Evolutionary conservation across 2,888 invertebrate species (phyloP).

Genomic region (Orchesella flavescens): DNA sequence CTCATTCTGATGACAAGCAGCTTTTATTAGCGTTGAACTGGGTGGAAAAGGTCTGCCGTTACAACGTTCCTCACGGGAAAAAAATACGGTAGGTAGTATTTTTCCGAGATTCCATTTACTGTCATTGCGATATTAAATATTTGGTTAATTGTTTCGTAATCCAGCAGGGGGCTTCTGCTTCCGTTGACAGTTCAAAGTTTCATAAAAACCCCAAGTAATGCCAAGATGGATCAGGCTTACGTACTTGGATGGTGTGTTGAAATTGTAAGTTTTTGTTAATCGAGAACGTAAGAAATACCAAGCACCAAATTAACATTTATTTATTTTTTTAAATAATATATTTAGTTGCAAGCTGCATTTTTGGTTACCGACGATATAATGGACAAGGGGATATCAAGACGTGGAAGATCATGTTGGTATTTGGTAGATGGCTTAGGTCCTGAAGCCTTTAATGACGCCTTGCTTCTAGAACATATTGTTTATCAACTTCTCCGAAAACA

Average conservation of each 20-base stretch:
- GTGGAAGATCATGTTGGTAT: slow-evolving; percentile 91
- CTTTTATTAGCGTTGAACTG: slow-evolving; percentile 74
- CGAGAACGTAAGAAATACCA: neutral
- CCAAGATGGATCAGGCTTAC: slow-evolving; percentile 84
- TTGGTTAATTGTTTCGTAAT: neutral
- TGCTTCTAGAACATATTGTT: slow-evolving; percentile 85
- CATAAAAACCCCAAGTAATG: slow-evolving; percentile 75
- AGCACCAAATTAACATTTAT: neutral
- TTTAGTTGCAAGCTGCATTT: slow-evolving; percentile 90
- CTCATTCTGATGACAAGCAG: too few species aligned
- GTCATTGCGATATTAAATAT: neutral
- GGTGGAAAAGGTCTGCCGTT: slow-evolving; percentile 85
- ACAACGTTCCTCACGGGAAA: slow-evolving; percentile 93
- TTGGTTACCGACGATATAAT: slow-evolving; percentile 92
- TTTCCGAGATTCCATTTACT: neutral
- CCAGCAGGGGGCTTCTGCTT: slow-evolving; percentile 13
- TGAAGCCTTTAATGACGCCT: slow-evolving; percentile 87
- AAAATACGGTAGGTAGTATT: slow-evolving; percentile 78
- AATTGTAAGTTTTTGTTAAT: slow-evolving; percentile 81
- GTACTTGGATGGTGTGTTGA: slow-evolving; percentile 96
- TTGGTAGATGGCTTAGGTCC: slow-evolving; percentile 80
- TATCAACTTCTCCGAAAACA: slow-evolving; percentile 85
- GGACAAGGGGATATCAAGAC: slow-evolving; percentile 86
- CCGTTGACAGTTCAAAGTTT: neutral
- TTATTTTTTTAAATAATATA: slow-evolving; percentile 63